Evolutionary conservation across 2,113 vertebrate species (phyloP), one percentile per base, ranked within the genome.

Genomic region (Macaca nemestrina): DNA sequence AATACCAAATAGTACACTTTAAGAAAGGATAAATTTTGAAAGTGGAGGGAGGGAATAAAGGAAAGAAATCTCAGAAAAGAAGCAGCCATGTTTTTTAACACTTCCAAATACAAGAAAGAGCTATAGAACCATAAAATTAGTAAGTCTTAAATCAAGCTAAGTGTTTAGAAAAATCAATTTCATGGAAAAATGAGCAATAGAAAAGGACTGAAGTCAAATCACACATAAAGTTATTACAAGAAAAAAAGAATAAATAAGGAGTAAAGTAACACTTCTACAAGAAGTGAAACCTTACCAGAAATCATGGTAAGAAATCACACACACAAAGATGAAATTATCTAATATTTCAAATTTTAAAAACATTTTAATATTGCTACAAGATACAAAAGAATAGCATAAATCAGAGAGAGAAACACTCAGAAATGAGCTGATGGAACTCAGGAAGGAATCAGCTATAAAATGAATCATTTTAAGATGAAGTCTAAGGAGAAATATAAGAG

Each of bases 131-230:
- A 45, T 55, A 87, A 90, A 84, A 81, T 82, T 57, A 87, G 57
- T 81, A 91, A 91, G 80, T 94, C 45, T 87, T 59, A 92, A 25
- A 13, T 76, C 61, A 82, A 82, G 40, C 17, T 50, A 91, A 94
- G 25, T 68, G 22, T 70, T 75, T 68, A 91, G 35, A 88, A 88
- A 96, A 94, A 76, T 1, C 2, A 59, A 82, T 78, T 82, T 57
- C 25, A 55, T 32, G 25, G 57, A 92, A 87, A 81, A 84, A 79
- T 22, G 12, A 68, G 27, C 38, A 93, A 78, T 0, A 79, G 40
- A 72, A 72, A 91, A 72, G 68, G 68, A 72, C n/a, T 38, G 68
- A 72, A 20, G 68, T 72, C 68, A 72, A 72, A 72, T 38, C 68
- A 10, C 68, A 72, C n/a, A 72, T 38, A 72, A 72, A 72, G n/a